Evolutionary conservation across 2,113 vertebrate species (phyloP).

Genomic region (Andinoacara biseriatus): DNA sequence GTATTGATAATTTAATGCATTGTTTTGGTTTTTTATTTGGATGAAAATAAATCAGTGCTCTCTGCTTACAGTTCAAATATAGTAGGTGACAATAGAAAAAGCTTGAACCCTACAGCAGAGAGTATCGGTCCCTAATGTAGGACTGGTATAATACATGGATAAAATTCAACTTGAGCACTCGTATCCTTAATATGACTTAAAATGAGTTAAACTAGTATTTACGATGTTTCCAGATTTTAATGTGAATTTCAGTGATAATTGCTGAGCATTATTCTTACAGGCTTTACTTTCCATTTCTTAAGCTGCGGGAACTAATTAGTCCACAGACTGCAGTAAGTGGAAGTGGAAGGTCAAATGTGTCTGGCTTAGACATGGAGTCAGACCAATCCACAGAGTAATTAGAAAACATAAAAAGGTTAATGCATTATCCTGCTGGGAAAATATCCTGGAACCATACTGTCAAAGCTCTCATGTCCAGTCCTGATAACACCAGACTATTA

Average conservation of each 20-base stretch:
- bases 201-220: neutral
- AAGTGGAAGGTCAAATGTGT: conserved; percentile 8
- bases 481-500: neutral
- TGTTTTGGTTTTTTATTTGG: neutral
- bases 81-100: neutral
- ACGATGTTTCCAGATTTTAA: neutral
- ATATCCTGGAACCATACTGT: conserved; percentile 13
- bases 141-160: neutral
- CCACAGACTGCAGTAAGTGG: neutral
- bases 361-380: neutral
- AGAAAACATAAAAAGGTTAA: conserved; percentile 48
- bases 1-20: neutral
- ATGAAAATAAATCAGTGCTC: neutral
- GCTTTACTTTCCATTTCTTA: neutral
- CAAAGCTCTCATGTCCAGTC: neutral
- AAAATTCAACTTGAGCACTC: neutral
- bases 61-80: neutral
- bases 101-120: too few species aligned
- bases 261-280: neutral
- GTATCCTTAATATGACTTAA: neutral
- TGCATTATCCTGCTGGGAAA: conserved; percentile 20
- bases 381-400: conserved; percentile 20
- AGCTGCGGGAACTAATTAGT: conserved; percentile 33
- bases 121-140: neutral
- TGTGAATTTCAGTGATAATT: neutral